These are phyloP conservation scores for Athene cunicularia DNA, from an alignment of 2,113 vertebrate species.

Conservation along the genomic window DNA sequence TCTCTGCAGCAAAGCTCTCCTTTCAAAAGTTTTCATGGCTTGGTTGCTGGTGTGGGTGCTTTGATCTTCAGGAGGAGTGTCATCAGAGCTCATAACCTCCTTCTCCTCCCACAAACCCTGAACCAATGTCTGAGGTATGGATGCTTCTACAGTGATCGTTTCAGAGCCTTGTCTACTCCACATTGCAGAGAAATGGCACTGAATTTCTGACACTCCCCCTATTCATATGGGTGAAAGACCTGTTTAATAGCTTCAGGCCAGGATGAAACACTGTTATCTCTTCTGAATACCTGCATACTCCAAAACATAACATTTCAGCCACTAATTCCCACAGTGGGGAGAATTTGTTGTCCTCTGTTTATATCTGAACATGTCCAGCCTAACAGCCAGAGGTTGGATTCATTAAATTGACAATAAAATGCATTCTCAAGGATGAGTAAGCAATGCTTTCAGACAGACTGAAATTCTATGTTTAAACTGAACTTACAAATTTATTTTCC, in stretches of 20 bases:
- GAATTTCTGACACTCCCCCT: background rate
- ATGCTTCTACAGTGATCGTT: fast-evolving
- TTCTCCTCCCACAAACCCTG: background rate
- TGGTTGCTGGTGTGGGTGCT: background rate
- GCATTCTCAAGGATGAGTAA: background rate
- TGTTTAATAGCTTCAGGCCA: background rate
- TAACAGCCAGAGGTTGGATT: background rate
- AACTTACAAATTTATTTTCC: background rate
- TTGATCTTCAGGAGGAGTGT: background rate
- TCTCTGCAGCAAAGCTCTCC: background rate
- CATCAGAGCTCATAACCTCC: background rate
- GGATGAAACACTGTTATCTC: background rate
- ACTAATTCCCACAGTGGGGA: background rate
- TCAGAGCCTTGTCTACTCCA: background rate
- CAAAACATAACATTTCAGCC: background rate
- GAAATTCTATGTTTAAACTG: background rate
- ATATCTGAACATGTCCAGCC: background rate
- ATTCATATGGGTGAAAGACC: background rate
- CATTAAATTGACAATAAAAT: background rate
- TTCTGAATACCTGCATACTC: background rate
- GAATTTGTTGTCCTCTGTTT: background rate
- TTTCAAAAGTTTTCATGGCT: background rate
- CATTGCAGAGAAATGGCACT: background rate
- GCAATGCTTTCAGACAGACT: background rate
- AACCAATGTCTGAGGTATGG: background rate